Percentiles rank a stretch among this genome's conserved stretches.
Evolutionary conservation across 53 echinoderm and acorn worm species (phyloP).

Genomic region (Temnopleurus reevesii): DNA sequence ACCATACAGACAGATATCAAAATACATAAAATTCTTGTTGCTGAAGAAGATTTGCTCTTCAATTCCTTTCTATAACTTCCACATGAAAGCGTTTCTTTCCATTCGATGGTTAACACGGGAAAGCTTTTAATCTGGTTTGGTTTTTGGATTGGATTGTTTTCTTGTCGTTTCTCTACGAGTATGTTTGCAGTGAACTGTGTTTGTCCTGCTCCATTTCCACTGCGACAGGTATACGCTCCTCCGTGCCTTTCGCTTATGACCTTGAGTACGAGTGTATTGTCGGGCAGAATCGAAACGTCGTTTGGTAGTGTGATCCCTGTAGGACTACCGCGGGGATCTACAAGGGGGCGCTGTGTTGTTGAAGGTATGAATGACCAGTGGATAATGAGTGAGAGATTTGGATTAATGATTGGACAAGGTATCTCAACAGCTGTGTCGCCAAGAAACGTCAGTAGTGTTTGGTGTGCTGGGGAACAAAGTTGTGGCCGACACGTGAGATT

Average conservation of each 20-base stretch:
- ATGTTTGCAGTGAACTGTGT: not conserved
- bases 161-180: not conserved
- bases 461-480: not conserved
- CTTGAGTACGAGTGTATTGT: not conserved
- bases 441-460: not conserved
- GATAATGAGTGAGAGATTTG: not conserved
- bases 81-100: too few relatives aligned
- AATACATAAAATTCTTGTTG: too few relatives aligned
- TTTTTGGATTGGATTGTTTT: too few relatives aligned
- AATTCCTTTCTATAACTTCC: too few relatives aligned
- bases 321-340: too few relatives aligned
- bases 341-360: not conserved
- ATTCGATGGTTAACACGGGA: too few relatives aligned
- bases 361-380: not conserved
- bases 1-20: too few relatives aligned
- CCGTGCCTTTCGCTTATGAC: not conserved
- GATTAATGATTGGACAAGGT: not conserved
- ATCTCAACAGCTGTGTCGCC: not conserved
- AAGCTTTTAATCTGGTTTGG: too few relatives aligned
- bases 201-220: not conserved
- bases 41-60: too few relatives aligned
- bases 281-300: not conserved
- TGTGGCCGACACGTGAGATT: not conserved
- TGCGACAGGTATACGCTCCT: not conserved
- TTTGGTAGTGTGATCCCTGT: not conserved